Percentiles rank a stretch among this genome's conserved stretches.
These are phyloP conservation scores for Chitala chitala DNA, from an alignment of 2,113 vertebrate genomes.

Conservation along the genomic window DNA sequence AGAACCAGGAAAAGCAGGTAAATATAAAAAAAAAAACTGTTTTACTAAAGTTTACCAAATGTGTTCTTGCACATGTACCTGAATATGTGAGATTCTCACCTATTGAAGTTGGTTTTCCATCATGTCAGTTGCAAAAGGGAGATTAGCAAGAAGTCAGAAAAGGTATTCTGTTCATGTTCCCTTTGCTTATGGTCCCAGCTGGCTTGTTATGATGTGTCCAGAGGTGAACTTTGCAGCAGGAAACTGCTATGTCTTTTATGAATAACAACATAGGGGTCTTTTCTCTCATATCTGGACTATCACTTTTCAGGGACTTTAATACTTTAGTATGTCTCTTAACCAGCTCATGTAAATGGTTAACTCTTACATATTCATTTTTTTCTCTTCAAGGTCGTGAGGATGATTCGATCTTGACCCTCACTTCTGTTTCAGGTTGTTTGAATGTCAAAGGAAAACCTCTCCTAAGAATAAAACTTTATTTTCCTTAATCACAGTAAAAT, in stretches of 20 bases:
- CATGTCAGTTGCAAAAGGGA: conserved; percentile 35
- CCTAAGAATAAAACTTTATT: not conserved
- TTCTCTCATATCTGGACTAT: no score
- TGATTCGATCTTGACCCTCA: not conserved
- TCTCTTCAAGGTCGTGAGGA: not conserved
- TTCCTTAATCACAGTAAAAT: not conserved
- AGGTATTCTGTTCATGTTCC: no score
- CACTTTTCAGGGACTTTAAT: no score
- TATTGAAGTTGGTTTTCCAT: conserved; percentile 49
- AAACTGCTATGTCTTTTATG: no score
- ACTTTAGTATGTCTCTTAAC: not conserved
- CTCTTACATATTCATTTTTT: no score
- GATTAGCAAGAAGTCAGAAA: conserved; percentile 36
- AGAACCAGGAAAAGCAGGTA: conserved; percentile 92
- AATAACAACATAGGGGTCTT: no score
- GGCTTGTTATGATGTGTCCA: no score
- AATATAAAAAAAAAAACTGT: conserved; percentile 48
- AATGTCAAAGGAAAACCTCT: not conserved
- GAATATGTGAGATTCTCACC: conserved; percentile 29
- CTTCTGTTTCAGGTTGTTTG: not conserved
- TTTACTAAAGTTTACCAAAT: not conserved
- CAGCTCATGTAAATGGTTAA: no score
- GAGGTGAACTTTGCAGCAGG: no score
- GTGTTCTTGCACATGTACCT: conserved; percentile 25
- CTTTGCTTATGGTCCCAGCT: no score